A percentile compares a stretch with the other conserved stretches of the same genome.
Evolutionary conservation across 2,888 invertebrate species (phyloP).

Genomic region (Orchesellides sinensis): DNA sequence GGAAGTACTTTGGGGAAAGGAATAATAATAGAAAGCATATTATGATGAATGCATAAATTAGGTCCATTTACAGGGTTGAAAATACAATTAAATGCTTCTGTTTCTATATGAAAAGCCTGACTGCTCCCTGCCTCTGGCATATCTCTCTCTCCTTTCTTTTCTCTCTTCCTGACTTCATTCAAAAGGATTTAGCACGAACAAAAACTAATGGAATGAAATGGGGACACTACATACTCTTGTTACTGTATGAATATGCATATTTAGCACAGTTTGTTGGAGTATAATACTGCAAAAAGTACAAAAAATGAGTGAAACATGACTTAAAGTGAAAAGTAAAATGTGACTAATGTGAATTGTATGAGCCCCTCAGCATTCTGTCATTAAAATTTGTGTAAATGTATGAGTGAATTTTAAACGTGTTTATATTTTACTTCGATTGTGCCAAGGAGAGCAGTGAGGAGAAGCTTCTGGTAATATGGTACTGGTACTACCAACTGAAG

Average conservation of each 20-base stretch:
- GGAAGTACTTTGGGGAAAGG: not conserved
- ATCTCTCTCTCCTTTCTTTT: slow-evolving; percentile 24
- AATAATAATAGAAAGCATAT: slow-evolving; percentile 17
- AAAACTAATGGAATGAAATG: slow-evolving; percentile 12
- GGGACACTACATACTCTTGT: too few relatives aligned
- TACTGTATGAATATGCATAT: too few relatives aligned
- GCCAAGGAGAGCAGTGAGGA: too few relatives aligned
- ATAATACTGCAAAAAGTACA: not conserved
- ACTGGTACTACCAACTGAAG: slow-evolving; percentile 12
- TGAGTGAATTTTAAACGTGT: too few relatives aligned
- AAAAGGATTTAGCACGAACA: slow-evolving; percentile 2
- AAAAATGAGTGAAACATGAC: too few relatives aligned
- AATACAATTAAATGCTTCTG: slow-evolving; percentile 61
- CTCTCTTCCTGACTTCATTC: slow-evolving; percentile 16
- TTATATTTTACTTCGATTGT: too few relatives aligned
- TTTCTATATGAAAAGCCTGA: slow-evolving; percentile 39
- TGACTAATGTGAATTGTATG: slow-evolving; percentile 3
- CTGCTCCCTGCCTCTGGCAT: slow-evolving; percentile 52
- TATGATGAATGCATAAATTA: slow-evolving; percentile 46
- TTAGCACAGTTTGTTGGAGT: not conserved
- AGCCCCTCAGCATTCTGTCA: too few relatives aligned
- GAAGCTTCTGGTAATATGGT: too few relatives aligned
- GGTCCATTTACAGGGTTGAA: slow-evolving; percentile 46
- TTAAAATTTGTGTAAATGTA: too few relatives aligned
- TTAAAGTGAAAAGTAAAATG: too few relatives aligned